Evolutionary conservation across 2,113 vertebrate genomes (phyloP).

Genomic region (Trogon melanurus): DNA sequence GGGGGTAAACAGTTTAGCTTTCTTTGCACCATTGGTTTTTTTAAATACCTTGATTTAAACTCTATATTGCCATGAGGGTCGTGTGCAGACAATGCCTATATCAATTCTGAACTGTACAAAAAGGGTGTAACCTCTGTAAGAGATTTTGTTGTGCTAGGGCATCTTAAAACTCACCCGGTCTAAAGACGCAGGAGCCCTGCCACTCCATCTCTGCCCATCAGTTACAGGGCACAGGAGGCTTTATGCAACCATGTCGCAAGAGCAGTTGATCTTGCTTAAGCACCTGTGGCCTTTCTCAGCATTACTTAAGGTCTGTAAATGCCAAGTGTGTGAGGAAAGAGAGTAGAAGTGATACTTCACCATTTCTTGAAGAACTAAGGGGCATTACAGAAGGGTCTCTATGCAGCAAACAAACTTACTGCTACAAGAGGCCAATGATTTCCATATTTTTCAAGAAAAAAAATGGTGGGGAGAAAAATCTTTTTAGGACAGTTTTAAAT

Average conservation of each 20-base stretch:
- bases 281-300: background rate
- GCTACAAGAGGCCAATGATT: background rate
- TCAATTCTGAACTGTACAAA: background rate
- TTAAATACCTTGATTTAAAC: background rate
- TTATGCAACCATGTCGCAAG: background rate
- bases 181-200: background rate
- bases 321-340: background rate
- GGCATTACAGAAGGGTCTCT: background rate
- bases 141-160: background rate
- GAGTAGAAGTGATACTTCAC: background rate
- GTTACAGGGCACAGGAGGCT: background rate
- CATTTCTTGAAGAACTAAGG: background rate
- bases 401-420: background rate
- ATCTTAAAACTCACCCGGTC: background rate
- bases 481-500: background rate
- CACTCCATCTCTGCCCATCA: background rate
- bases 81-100: background rate
- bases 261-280: background rate
- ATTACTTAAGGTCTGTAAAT: background rate
- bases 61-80: background rate
- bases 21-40: background rate
- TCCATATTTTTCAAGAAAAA: background rate
- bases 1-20: background rate
- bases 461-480: fast-evolving
- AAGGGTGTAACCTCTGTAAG: background rate